Evolutionary conservation across 2,888 invertebrate genomes (phyloP), one percentile per base, ranked within the genome.

Genomic region (Diogma glabrata): DNA sequence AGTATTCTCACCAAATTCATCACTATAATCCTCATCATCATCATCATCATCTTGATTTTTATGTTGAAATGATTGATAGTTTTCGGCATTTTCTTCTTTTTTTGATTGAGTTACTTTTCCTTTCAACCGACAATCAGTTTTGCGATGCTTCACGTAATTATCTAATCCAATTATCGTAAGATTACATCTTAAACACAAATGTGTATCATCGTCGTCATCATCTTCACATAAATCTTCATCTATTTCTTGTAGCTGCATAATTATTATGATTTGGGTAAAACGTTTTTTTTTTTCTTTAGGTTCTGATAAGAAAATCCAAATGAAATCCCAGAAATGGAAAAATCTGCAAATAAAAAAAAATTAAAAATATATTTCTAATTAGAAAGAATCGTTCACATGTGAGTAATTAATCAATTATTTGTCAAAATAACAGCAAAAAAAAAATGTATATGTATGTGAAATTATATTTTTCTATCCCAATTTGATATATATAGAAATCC

Each of bases 111-210:
- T 19, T 28, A 47, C 47, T 23, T 22, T 14, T 22, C 23, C 20
- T 43, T 43, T 43, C n/a, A n/a, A n/a, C n/a, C n/a, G n/a, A 60
- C 89, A 89, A 57, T 77, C 77, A 26, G 76, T 72, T 63, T 87
- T 87, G 40, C 91, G 79, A 63, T 94, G 93, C 33, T 77, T 76
- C 22, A 94, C 79, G 65, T 94, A 94, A 65, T 85, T 86, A 38
- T 86, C 84, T n/a, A 94, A 73, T 0, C 93, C 93, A 30, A 80
- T 70, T 54, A 93, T 82, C 3, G 91, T 90, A 16, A 75, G 65
- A 59, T 86, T 85, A 70, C 93, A 94, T 63, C 86, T 87, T 60
- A 92, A 81, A 69, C 93, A 94, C 55, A 88, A 78, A 64, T 94
- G 93, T 4, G 78, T 82, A 68, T 93, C 90, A 51, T 88, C 86